Conservation (phyloP, 1,140 invertebrate species). For the Sitophilus oryzae region DNA sequence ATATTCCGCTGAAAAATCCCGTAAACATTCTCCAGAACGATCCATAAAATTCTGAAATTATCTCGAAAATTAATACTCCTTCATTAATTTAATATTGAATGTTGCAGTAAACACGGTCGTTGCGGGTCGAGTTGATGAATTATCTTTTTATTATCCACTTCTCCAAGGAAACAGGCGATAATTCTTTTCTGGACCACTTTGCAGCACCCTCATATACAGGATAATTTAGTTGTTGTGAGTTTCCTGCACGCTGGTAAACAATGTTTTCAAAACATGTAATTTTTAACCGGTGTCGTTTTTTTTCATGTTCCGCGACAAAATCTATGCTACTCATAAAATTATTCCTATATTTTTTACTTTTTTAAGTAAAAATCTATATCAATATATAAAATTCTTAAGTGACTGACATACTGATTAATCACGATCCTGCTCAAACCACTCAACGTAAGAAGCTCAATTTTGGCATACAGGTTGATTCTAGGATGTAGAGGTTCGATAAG, state of each 20-base stretch:
- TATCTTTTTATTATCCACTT: conserved; percentile 16
- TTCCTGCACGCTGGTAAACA: conserved; percentile 10
- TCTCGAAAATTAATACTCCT: conserved; percentile 18
- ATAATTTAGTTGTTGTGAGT: conserved; percentile 17
- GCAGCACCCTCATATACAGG: conserved; percentile 6
- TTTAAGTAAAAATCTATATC: too few relatives aligned
- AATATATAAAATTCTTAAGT: too few relatives aligned
- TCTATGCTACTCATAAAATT: too few relatives aligned
- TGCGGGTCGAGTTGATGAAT: conserved; percentile 13
- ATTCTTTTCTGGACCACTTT: conserved; percentile 18
- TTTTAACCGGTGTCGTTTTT: too few relatives aligned
- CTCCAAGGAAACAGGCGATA: conserved; percentile 12
- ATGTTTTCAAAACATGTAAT: conserved; percentile 8
- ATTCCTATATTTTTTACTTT: too few relatives aligned
- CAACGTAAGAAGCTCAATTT: too few relatives aligned
- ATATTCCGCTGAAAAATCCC: background rate
- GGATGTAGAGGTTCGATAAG: too few relatives aligned
- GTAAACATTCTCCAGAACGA: background rate
- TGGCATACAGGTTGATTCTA: too few relatives aligned
- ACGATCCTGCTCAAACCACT: too few relatives aligned
- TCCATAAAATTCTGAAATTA: conserved; percentile 20
- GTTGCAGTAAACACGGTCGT: conserved; percentile 25
- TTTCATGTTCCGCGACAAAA: too few relatives aligned
- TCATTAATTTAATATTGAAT: conserved; percentile 26
- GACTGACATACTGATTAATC: too few relatives aligned